Evolutionary conservation across 1,140 invertebrate species (phyloP), one percentile per base, ranked within the genome.

Genomic region (Drosophila leontia): DNA sequence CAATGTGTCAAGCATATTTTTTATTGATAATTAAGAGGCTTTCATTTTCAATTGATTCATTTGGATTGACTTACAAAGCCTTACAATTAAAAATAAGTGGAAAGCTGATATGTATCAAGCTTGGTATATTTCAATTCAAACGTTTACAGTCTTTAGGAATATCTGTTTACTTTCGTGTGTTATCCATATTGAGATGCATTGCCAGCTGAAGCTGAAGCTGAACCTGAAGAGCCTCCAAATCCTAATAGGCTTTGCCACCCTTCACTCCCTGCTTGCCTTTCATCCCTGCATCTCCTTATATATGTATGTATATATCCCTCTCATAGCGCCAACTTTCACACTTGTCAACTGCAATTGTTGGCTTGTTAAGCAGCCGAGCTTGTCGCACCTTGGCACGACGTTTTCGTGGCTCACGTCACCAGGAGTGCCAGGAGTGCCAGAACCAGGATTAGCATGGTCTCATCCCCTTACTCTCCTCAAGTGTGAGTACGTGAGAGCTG

Each of bases 321-420:
- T 32, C 42, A 37, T 35, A 32, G 48, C 39, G 34, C 34, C 39
- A 70, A 47, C 67, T 78, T 78, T 78, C 57, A 61, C 72, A 67
- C 74, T 62, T 70, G 64, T 77, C 74, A 77, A 63, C 63, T 77
- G 44, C 75, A 70, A 77, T 77, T 72, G 55, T 59, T 71, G 67
- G 37, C 67, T 47, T 71, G 44, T 72, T 72, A 71, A 67, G 67
- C 65, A 72, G 42, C 39, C 26, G 34, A 55, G 51, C 17, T 37
- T 55, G 51, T 57, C 39, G 45, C 44, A 57, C 35, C 56, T 51
- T 57, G 50, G 26, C 45, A 48, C 50, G 44, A 15, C 42, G 48
- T 42, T 56, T 56, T 58, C 57, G 71, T 59, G 70, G 55, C 44
- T 45, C 48, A 48, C 48, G 47, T 45, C 39, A 45, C 48, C 62